Base-by-base conservation (phyloP, 64 coral and sea anemone species). In the Actinia equina region DNA sequence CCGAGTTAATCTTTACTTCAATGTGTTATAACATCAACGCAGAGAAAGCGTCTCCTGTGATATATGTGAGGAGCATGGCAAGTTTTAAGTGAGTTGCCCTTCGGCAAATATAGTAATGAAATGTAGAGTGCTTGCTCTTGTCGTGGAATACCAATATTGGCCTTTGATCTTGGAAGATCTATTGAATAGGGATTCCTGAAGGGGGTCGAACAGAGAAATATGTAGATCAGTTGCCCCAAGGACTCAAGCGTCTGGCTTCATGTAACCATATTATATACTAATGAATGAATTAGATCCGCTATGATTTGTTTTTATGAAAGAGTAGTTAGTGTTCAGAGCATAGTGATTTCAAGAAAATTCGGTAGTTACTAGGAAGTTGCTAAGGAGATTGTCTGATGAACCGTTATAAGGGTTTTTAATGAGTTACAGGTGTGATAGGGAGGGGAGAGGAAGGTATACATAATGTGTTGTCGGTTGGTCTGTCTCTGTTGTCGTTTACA, bases 121-220 rank as follows among this genome's bases (percentile, higher is more conserved):
- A 37, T 37, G 30, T 81, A 7, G 19, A 81, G 78, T 49, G 2
- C 1, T 13, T 74, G 13, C 12, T 46, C 52, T 51, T 81, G 78
- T 81, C 78, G 49, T 7, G 23, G 78, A 49, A 49, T 81, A 7
- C 78, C 49, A 52, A 81, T 20, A 19, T 14, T 81, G 78, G 78
- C 78, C 78, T 81, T 81, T 81, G 78, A 81, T 81, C 78, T 37
- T 16, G 14, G 78, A 44, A 22, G 78, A 44, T 81, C 44, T 49
- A 81, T 81, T 81, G 78, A 81, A 81, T n/a, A 81, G 11, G 78
- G 52, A 81, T 81, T 81, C 49, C 78, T 81, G 16, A 51, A 81
- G 78, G 78, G 69, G 78, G 49, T 49, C 55, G 55, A 57, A 1
- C 44, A 81, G 10, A n/a, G 23, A 74, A 74, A 74, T 74, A 74